Base-by-base conservation (phyloP, 2,113 vertebrate genomes). In the Cavia aperea region DNA sequence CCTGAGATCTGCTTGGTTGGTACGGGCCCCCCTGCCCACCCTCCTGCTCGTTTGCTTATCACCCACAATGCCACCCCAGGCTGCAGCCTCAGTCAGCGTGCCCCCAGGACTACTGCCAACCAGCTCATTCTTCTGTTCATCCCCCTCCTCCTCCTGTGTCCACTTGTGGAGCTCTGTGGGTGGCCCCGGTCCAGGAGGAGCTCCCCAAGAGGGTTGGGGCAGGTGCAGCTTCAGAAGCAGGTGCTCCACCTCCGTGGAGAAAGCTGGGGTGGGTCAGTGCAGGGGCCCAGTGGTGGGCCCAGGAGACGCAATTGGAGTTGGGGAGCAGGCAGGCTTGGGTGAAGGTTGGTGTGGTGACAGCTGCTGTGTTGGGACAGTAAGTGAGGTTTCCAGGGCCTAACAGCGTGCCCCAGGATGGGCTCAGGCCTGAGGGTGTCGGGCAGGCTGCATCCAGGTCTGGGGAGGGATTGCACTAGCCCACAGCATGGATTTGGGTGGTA, bases 401-500 rank as follows among this genome's bases (percentile, higher is more conserved):
- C 66, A n/a, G 11, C 0, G 31, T n/a, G 0, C 36, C n/a, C 82
- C 84, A 26, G 33, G 23, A 5, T 0, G 5, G n/a, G 54, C 15
- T 31, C 18, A 2, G 4, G 46, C 26, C 24, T 2, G 75, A 66
- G 18, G 65, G 26, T 49, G 19, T 39, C 3, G 16, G 31, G 77
- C 14, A 14, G 24, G 8, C 12, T 11, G 4, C 39, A 49, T 31
- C 51, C 65, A 33, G 66, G n/a, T 46, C 24, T 77, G 51, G 60
- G 79, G 60, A 33, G 51, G 77, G 51, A 16, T 39, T 0, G 0
- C 0, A 0, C 49, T 15, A 8, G 46, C 70, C 33, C 56, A 2
- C 13, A 8, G 15, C 7, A 2, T 1, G 9, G 39, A n/a, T 51
- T 72, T 58, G 51, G 75, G 4, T 31, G 19, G 1, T 73, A 26